A percentile compares a stretch with the other conserved stretches of the same genome.
Conservation (phyloP, 1,140 invertebrate species). For the Drosophila insularis region DNA sequence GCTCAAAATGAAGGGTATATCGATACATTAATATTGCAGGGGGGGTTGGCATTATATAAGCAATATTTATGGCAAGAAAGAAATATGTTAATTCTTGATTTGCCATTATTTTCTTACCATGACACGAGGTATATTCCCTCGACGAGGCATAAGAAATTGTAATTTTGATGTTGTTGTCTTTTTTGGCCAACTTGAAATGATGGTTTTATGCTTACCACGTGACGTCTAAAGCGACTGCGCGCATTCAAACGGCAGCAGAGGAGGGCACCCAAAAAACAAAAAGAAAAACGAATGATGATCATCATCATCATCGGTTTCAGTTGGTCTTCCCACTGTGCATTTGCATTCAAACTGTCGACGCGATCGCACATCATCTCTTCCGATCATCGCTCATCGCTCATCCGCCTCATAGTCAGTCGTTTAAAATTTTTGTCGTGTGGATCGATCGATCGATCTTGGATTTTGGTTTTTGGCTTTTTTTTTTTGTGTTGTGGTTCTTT, state of each 20-base stretch:
- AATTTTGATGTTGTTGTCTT: conserved; percentile 17
- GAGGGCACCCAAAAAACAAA: conserved; percentile 50
- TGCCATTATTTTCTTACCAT: too few relatives aligned
- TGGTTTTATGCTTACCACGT: conserved; percentile 19
- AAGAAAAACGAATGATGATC: conserved; percentile 57
- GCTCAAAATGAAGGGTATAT: neutral
- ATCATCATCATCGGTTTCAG: conserved; percentile 8
- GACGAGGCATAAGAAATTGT: neutral
- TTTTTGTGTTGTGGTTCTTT: conserved; percentile 34
- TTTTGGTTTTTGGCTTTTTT: too few relatives aligned
- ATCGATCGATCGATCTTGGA: conserved; percentile 20
- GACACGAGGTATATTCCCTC: neutral
- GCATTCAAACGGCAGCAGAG: conserved; percentile 24
- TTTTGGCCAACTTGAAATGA: conserved; percentile 31
- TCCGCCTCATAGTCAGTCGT: conserved; percentile 24
- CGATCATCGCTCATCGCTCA: conserved; percentile 27
- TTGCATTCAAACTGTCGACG: conserved; percentile 78
- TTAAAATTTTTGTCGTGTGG: conserved; percentile 34
- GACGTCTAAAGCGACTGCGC: neutral
- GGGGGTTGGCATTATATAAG: too few relatives aligned
- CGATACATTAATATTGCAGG: too few relatives aligned
- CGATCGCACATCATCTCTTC: conserved; percentile 52
- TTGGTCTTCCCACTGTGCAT: conserved; percentile 54
- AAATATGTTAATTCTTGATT: neutral
- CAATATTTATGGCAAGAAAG: too few relatives aligned